Percentiles rank a stretch among this genome's conserved stretches.
These are phyloP conservation scores for Drosophila pullipes DNA, from an alignment of 2,888 invertebrate genomes.

Conservation along the genomic window DNA sequence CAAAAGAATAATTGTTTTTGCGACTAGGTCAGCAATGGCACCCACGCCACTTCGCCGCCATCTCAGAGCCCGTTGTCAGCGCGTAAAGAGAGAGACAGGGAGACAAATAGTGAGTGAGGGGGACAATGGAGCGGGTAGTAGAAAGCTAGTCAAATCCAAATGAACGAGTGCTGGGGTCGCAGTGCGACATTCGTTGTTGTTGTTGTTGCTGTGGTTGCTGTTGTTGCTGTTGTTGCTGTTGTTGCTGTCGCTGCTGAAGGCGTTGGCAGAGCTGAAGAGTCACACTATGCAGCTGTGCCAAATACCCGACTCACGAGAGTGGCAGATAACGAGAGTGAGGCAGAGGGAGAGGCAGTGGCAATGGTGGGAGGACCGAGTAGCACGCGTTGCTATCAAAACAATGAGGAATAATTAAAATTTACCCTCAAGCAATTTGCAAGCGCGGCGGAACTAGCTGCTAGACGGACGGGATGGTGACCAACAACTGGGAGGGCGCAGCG, in stretches of 20 bases:
- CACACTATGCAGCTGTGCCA: conserved; percentile 23
- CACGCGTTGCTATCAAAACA: conserved; percentile 75
- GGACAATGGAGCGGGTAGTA: neutral
- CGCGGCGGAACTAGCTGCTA: conserved; percentile 63
- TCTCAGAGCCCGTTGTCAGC: conserved; percentile 38
- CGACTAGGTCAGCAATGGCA: conserved; percentile 24
- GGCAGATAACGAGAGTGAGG: conserved; percentile 10
- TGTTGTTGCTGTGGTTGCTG: conserved; percentile 16
- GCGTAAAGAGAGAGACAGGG: neutral
- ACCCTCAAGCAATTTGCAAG: conserved; percentile 80
- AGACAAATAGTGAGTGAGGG: neutral
- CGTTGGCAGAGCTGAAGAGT: conserved; percentile 22
- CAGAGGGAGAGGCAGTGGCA: neutral
- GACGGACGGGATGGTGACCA: conserved; percentile 26
- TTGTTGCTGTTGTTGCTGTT: conserved; percentile 15
- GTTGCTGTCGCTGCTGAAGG: conserved; percentile 26
- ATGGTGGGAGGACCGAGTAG: conserved; percentile 29
- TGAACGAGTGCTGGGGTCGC: conserved; percentile 41
- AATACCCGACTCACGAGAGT: neutral
- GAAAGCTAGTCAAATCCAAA: conserved; percentile 38
- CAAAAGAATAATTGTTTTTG: conserved; percentile 53
- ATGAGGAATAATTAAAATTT: conserved; percentile 83
- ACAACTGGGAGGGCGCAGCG: conserved; percentile 26
- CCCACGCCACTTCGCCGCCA: conserved; percentile 23
- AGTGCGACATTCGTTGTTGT: conserved; percentile 18